These are phyloP conservation scores for Pyxicephalus adspersus DNA, from an alignment of 2,113 vertebrate species.

Conservation along the genomic window DNA sequence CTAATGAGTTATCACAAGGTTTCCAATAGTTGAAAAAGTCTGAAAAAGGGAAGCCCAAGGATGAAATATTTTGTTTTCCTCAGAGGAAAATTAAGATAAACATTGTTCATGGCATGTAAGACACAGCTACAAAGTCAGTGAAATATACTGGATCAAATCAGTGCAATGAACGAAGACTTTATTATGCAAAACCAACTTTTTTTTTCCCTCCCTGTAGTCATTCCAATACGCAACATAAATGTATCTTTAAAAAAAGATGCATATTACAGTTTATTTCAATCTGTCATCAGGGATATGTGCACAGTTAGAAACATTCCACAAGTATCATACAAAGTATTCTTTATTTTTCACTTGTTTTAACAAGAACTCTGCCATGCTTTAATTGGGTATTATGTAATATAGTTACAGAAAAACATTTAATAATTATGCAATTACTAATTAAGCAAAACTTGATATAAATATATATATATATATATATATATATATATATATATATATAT, in stretches of 20 bases:
- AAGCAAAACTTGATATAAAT: too few species aligned
- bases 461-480: too few species aligned
- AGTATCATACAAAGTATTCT: slow-evolving; percentile 59
- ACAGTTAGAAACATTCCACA: slow-evolving; percentile 47
- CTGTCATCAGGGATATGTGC: slow-evolving; percentile 43
- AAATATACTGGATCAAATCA: neutral
- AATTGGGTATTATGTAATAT: slow-evolving; percentile 48
- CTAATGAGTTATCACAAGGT: slow-evolving; percentile 62
- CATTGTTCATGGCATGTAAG: slow-evolving; percentile 57
- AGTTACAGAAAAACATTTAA: slow-evolving; percentile 6
- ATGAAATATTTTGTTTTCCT: slow-evolving; percentile 59
- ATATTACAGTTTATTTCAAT: slow-evolving; percentile 55
- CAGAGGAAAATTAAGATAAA: slow-evolving; percentile 57
- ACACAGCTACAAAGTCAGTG: neutral
- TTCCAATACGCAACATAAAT: too few species aligned
- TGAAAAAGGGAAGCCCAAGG: slow-evolving; percentile 49
- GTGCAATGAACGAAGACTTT: too few species aligned
- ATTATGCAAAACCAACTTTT: too few species aligned
- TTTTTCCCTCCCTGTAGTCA: too few species aligned
- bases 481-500: too few species aligned
- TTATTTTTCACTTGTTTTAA: slow-evolving; percentile 62
- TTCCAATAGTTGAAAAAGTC: slow-evolving; percentile 62
- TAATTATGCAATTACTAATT: too few species aligned
- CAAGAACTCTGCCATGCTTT: slow-evolving; percentile 45
- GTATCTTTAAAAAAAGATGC: too few species aligned